Conservation (phyloP, 2,797 vertebrate genomes). For the Luscinia luscinia region DNA sequence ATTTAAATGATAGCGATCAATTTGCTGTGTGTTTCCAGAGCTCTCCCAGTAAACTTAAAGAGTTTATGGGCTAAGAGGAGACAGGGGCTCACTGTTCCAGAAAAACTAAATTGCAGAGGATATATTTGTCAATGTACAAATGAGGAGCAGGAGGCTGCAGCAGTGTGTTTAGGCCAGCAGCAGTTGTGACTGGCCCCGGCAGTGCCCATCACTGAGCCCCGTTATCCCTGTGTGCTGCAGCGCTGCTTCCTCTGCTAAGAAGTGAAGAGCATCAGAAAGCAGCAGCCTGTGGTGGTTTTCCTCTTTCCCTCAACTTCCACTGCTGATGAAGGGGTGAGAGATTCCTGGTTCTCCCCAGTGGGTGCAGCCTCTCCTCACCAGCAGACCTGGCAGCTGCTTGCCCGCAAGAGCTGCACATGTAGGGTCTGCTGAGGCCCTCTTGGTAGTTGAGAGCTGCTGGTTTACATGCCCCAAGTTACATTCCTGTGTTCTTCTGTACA, state of each 20-base stretch:
- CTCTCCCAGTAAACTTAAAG: not conserved
- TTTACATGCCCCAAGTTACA: accelerated
- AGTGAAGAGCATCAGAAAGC: not conserved
- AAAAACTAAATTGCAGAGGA: not conserved
- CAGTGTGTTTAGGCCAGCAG: not conserved
- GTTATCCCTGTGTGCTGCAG: accelerated
- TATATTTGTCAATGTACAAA: not conserved
- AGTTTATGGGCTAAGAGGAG: not conserved
- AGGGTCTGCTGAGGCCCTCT: not conserved
- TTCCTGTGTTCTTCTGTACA: not conserved
- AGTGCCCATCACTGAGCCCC: accelerated
- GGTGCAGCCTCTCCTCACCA: accelerated
- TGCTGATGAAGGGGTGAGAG: accelerated
- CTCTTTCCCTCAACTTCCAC: not conserved
- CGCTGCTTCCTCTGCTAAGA: not conserved
- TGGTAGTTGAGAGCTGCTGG: not conserved
- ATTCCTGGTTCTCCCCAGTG: accelerated
- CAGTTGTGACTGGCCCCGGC: not conserved
- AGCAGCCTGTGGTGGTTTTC: conserved; percentile 53
- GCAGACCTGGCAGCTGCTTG: not conserved
- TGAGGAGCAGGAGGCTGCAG: not conserved
- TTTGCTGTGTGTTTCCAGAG: not conserved
- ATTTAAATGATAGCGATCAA: not conserved
- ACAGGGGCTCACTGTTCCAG: not conserved
- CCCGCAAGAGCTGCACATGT: accelerated